phyloP scores from a whole-genome alignment of 2,113 vertebrate genomes.

The Cariama cristata region DNA sequence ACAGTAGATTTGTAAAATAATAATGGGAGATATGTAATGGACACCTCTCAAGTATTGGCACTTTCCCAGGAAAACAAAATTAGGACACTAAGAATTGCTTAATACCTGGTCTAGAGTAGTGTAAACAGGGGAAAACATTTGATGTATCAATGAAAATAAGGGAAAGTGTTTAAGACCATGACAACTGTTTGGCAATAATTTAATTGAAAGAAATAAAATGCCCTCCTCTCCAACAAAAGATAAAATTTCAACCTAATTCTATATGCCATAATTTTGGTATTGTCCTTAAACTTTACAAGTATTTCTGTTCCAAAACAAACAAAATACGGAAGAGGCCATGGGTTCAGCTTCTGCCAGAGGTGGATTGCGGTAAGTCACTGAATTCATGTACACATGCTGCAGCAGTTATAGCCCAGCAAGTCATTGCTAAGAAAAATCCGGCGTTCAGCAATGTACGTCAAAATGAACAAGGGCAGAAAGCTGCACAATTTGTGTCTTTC shows the following conservation, averaged over 20 bases:
- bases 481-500: not conserved
- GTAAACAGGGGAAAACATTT: not conserved
- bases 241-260: not conserved
- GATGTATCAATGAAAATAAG: not conserved
- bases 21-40: not conserved
- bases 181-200: not conserved
- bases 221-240: not conserved
- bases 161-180: not conserved
- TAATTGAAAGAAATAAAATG: not conserved
- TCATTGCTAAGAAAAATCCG: not conserved
- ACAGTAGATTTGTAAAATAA: not conserved
- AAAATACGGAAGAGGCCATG: no score
- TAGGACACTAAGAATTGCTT: not conserved
- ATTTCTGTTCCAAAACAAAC: not conserved
- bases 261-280: not conserved
- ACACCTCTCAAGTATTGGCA: not conserved
- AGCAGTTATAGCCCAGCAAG: not conserved
- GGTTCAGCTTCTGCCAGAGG: not conserved
- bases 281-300: not conserved
- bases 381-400: rapidly evolving
- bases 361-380: not conserved
- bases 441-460: not conserved
- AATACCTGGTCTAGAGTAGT: not conserved
- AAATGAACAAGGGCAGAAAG: not conserved
- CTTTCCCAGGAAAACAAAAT: not conserved